A percentile compares a stretch with the other conserved stretches of the same genome.
These are phyloP conservation scores for Corvus hawaiiensis DNA, from an alignment of 2,113 vertebrate species.

Conservation along the genomic window DNA sequence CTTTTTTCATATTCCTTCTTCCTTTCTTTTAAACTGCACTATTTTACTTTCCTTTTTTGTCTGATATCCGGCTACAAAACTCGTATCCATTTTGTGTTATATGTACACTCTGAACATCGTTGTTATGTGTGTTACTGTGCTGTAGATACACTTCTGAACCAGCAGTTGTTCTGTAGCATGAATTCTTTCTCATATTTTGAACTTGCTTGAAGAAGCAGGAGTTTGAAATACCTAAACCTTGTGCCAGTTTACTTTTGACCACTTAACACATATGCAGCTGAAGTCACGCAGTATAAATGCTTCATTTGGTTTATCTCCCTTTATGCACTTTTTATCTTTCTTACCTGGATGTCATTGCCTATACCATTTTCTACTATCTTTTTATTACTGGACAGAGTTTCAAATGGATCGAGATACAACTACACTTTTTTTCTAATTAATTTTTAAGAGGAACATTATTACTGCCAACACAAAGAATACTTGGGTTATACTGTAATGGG, in stretches of 20 bases:
- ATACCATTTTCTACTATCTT: neutral
- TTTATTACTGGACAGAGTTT: neutral
- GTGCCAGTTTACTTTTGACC: neutral
- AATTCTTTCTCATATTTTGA: neutral
- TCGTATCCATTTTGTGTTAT: neutral
- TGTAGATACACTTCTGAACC: neutral
- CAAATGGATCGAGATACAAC: neutral
- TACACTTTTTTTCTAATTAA: neutral
- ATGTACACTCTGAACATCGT: rapidly evolving
- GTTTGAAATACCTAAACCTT: neutral
- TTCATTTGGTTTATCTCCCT: neutral
- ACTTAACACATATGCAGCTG: neutral
- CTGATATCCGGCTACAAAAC: neutral
- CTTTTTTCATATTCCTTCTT: neutral
- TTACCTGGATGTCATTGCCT: neutral
- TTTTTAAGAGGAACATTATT: neutral
- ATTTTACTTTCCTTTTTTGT: neutral
- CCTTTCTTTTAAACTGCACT: neutral
- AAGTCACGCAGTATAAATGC: neutral
- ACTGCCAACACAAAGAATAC: neutral
- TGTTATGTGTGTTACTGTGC: neutral
- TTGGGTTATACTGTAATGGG: neutral
- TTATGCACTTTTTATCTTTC: neutral
- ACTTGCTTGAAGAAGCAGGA: neutral
- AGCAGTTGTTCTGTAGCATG: neutral